Percentiles rank a stretch among this genome's conserved stretches.
Evolutionary conservation across 2,888 invertebrate species (phyloP).

Genomic region (Temnothorax rugatulus): DNA sequence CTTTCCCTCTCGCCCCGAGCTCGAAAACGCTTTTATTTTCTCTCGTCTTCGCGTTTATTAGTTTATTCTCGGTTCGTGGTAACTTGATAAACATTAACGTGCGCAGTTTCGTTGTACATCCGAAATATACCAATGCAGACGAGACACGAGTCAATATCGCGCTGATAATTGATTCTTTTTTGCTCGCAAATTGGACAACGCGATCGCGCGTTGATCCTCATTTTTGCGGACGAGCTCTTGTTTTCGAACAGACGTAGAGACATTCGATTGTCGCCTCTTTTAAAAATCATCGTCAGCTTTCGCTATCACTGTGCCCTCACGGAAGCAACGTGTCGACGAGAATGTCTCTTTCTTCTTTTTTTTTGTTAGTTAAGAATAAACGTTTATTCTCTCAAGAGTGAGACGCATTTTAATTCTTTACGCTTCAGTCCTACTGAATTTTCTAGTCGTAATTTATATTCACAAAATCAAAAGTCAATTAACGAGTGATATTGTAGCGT

Average conservation of each 20-base stretch:
- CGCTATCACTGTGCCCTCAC: not conserved
- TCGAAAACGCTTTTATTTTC: not conserved
- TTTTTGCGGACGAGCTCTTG: not conserved
- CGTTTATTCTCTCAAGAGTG: not conserved
- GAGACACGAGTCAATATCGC: not conserved
- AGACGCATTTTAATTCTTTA: slow-evolving; percentile 12
- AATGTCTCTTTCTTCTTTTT: not conserved
- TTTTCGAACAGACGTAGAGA: slow-evolving; percentile 20
- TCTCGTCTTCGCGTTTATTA: not conserved
- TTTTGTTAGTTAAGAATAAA: not conserved
- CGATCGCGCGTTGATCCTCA: not conserved
- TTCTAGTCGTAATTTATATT: not conserved
- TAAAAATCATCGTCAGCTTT: slow-evolving; percentile 25
- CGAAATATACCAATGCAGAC: not conserved
- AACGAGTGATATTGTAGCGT: slow-evolving; percentile 11
- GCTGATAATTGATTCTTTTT: not conserved
- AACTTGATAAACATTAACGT: slow-evolving; percentile 18
- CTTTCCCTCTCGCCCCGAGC: too few species aligned
- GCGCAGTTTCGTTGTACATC: slow-evolving; percentile 12
- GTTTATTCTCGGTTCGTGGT: slow-evolving; percentile 9
- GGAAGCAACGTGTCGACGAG: slow-evolving; percentile 17
- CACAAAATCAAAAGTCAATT: not conserved
- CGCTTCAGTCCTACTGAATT: not conserved
- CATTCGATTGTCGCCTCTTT: slow-evolving; percentile 23
- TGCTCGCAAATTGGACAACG: not conserved